A percentile compares a stretch with the other conserved stretches of the same genome.
Evolutionary conservation across 2,888 invertebrate genomes (phyloP).

Genomic region (Rutpela maculata): DNA sequence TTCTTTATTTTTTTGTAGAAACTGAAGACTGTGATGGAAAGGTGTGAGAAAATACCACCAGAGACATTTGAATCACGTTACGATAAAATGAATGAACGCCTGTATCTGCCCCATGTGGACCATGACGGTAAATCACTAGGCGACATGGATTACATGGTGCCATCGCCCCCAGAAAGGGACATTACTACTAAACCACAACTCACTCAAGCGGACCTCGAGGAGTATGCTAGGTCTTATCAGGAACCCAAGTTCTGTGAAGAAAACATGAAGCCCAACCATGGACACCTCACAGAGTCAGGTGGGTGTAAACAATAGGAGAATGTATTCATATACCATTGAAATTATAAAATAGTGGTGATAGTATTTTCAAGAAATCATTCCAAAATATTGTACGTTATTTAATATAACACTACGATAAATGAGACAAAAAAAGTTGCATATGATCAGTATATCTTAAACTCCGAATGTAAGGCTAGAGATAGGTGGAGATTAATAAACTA

Average conservation of each 20-base stretch:
- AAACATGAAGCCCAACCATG: conserved; percentile 56
- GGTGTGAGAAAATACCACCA: conserved; percentile 79
- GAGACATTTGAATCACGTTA: conserved; percentile 77
- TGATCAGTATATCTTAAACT: too few species aligned
- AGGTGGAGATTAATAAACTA: too few species aligned
- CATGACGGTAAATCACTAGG: conserved; percentile 80
- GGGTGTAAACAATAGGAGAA: conserved; percentile 1
- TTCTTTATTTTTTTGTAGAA: conserved; percentile 71
- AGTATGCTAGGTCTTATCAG: conserved; percentile 80
- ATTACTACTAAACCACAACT: conserved; percentile 72
- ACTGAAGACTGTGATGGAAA: conserved; percentile 83
- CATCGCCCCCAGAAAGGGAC: conserved; percentile 84
- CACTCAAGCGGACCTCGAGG: conserved; percentile 83
- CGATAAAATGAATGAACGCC: conserved; percentile 72
- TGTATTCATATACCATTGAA: too few species aligned
- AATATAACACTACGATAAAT: too few species aligned
- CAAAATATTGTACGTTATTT: too few species aligned
- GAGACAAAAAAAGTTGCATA: too few species aligned
- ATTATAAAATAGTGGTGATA: too few species aligned
- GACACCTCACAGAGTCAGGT: conserved; percentile 54
- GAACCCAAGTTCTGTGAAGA: conserved; percentile 68
- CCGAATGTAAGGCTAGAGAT: too few species aligned
- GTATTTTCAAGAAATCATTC: too few species aligned
- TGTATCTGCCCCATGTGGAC: conserved; percentile 78
- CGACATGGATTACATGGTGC: conserved; percentile 81